A percentile compares a stretch with the other conserved stretches of the same genome.
Evolutionary conservation across 2,888 invertebrate genomes (phyloP).

Genomic region (Lysandra bellargus): DNA sequence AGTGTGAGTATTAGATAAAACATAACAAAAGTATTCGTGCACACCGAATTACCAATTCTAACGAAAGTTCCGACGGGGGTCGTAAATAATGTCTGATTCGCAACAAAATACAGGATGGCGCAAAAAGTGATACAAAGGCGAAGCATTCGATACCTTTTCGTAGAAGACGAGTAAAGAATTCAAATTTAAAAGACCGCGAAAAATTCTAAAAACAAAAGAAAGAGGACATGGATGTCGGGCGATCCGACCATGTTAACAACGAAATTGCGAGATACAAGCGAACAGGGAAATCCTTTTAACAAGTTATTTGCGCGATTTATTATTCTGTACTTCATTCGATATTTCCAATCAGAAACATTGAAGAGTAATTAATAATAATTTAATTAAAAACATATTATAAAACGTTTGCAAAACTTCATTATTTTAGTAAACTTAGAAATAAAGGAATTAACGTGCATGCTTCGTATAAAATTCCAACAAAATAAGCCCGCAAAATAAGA

Average conservation of each 20-base stretch:
- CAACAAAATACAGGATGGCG: slow-evolving; percentile 64
- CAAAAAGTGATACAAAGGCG: slow-evolving; percentile 80
- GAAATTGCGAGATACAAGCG: slow-evolving; percentile 44
- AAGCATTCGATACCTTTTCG: slow-evolving; percentile 77
- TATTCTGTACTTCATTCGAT: not conserved
- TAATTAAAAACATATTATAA: not conserved
- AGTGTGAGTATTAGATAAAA: not conserved
- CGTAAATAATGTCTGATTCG: slow-evolving; percentile 71
- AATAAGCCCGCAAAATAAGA: slow-evolving; percentile 62
- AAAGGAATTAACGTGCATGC: not conserved
- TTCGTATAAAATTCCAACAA: slow-evolving; percentile 18
- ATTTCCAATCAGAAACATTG: not conserved
- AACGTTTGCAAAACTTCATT: not conserved
- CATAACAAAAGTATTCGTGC: slow-evolving; percentile 37
- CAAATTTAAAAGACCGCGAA: slow-evolving; percentile 72
- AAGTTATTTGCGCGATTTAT: slow-evolving; percentile 34
- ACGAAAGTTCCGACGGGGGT: slow-evolving; percentile 51
- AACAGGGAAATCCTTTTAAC: slow-evolving; percentile 42
- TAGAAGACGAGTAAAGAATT: slow-evolving; percentile 77
- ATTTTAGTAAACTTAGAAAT: not conserved
- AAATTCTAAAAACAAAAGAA: slow-evolving; percentile 66
- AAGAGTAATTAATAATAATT: not conserved
- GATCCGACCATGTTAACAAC: slow-evolving; percentile 52
- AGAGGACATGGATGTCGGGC: slow-evolving; percentile 56
- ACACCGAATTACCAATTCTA: slow-evolving; percentile 52